Conservation (phyloP, 1,140 invertebrate species). For the Caenorhabditis briggsae region DNA sequence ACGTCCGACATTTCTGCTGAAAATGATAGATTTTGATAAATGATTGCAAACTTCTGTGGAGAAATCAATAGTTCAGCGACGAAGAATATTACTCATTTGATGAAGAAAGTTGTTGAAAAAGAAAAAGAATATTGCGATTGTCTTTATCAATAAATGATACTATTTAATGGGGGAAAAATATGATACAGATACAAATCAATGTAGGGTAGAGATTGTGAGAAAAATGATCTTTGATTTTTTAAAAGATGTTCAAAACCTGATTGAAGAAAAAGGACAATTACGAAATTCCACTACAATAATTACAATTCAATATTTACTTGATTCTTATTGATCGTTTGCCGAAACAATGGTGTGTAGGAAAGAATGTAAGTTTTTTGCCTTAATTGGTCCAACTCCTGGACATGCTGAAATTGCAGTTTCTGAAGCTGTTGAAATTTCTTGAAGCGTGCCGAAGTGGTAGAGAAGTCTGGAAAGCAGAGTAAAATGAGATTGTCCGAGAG, state of each 20-base stretch:
- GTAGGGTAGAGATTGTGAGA: not conserved
- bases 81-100: not conserved
- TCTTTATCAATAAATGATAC: not conserved
- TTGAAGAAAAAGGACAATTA: conserved; percentile 12
- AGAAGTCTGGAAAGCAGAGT: conserved; percentile 62
- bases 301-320: not conserved
- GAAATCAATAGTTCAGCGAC: conserved; percentile 10
- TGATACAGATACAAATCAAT: not conserved
- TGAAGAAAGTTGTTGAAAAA: not conserved
- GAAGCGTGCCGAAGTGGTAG: conserved; percentile 69
- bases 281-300: not conserved
- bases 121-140: not conserved
- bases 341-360: conserved; percentile 69
- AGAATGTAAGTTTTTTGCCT: conserved; percentile 70
- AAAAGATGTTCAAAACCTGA: not conserved
- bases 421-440: conserved; percentile 66
- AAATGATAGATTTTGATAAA: not conserved
- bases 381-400: conserved; percentile 72
- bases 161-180: not conserved
- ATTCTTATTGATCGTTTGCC: conserved; percentile 33
- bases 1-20: conserved; percentile 68
- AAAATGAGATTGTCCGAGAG: not conserved
- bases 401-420: conserved; percentile 70
- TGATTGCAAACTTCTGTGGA: not conserved
- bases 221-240: conserved; percentile 29